Evolutionary conservation across 2,888 invertebrate species (phyloP), one percentile per base, ranked within the genome.

Genomic region (Cremastinae sp.): DNA sequence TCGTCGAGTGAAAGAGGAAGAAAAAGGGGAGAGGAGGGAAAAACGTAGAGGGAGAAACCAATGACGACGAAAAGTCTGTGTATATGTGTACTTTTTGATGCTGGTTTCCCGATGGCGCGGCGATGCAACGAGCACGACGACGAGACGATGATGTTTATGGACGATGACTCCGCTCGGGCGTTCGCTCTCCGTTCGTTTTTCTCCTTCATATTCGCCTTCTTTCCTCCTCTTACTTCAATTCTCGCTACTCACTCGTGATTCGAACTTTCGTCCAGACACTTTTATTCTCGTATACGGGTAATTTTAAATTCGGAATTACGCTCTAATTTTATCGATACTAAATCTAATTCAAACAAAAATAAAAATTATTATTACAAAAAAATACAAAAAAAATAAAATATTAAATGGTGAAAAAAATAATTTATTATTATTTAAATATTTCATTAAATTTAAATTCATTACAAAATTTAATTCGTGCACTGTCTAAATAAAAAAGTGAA

Each of bases 81-180:
- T 22, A 4, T n/a, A n/a, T 47, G 56, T 43, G 56, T 22, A 12
- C 45, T 41, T 39, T 64, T 41, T 14, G 51, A 51, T 39, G 64
- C 41, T 51, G 64, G 51, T 53, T 62, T 69, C 20, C 56, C 45
- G 74, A 35, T 56, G 56, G 49, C 61, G 43, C 37, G 45, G 59
- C 37, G 65, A 58, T 75, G 75, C 75, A 71, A 68, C 66, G 59
- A 56, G 70, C 9, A 58, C 35, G 22, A 66, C 61, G 66, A 66
- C 59, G 66, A 58, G 59, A 75, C 71, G 71, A 71, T 66, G 62
- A 75, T 75, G 61, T 75, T 75, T 75, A 72, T 75, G 71, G 71
- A 49, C 45, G 71, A 75, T 75, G 75, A 71, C 68, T 71, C 75
- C 58, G 28, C 75, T 55, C 61, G 20, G 56, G 69, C 47, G 43